A percentile compares a stretch with the other conserved stretches of the same genome.
These are phyloP conservation scores for Remorina albescens DNA, from an alignment of 2,797 vertebrate genomes.

Conservation along the genomic window DNA sequence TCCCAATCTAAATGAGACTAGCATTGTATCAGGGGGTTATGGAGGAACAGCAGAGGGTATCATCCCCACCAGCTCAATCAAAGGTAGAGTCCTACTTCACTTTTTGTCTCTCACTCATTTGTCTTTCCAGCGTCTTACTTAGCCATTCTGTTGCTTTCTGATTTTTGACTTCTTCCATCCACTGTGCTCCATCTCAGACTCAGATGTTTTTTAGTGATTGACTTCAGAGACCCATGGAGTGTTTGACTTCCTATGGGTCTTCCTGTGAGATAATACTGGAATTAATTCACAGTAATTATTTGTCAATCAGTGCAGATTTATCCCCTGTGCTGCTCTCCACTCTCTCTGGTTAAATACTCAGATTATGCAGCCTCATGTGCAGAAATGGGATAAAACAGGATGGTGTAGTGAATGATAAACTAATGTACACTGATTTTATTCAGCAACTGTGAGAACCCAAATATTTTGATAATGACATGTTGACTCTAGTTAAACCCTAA, in stretches of 20 bases:
- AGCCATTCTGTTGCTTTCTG: background rate
- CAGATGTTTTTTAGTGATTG: background rate
- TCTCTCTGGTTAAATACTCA: background rate
- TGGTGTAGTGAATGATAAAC: background rate
- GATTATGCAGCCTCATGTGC: background rate
- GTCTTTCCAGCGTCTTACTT: background rate
- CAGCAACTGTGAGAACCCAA: background rate
- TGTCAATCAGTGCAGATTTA: background rate
- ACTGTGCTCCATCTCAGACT: background rate
- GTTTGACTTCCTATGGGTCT: conserved; percentile 1
- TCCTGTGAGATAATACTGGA: conserved; percentile 2
- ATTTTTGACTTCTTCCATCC: conserved; percentile 5
- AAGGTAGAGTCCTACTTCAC: conserved; percentile 83
- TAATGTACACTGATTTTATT: background rate
- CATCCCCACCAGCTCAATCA: conserved; percentile 89
- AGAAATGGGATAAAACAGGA: background rate
- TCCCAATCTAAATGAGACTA: conserved; percentile 97
- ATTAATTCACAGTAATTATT: conserved; percentile 6
- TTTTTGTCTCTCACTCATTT: background rate
- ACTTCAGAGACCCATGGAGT: background rate
- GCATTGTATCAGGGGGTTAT: conserved; percentile 95
- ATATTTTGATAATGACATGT: background rate
- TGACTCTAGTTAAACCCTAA: no score
- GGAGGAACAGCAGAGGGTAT: conserved; percentile 94
- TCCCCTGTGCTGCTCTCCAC: background rate